phyloP scores from a whole-genome alignment of 2,888 invertebrate genomes.

The Drosophila recens region DNA sequence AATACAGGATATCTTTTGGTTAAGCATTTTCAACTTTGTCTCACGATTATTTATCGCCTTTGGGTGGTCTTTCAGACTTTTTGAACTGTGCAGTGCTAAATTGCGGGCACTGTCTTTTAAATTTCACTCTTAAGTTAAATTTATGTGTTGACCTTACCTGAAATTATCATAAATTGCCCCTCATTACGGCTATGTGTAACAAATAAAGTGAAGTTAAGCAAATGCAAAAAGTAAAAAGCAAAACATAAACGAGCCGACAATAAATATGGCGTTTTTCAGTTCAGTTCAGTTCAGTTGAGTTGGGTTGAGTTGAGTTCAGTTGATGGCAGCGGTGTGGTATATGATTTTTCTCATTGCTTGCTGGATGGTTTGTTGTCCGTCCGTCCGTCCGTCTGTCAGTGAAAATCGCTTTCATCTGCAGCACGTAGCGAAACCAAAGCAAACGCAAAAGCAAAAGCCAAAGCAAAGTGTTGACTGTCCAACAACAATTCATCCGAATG shows the following conservation, averaged over 20 bases:
- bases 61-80: conserved; percentile 37
- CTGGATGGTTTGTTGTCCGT: conserved; percentile 11
- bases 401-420: conserved; percentile 66
- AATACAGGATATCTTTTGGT: conserved; percentile 4
- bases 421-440: conserved; percentile 42
- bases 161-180: conserved; percentile 78
- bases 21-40: not conserved
- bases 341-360: conserved; percentile 24
- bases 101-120: conserved; percentile 55
- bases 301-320: conserved; percentile 33
- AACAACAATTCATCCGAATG: conserved; percentile 50
- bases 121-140: conserved; percentile 75
- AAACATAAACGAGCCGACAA: conserved; percentile 60
- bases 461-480: conserved; percentile 21
- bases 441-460: conserved; percentile 31
- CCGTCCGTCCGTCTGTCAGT: conserved; percentile 13
- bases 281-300: conserved; percentile 33
- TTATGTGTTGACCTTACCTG: conserved; percentile 70
- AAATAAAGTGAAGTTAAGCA: conserved; percentile 48
- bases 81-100: conserved; percentile 37
- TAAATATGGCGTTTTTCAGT: conserved; percentile 71
- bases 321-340: conserved; percentile 8
- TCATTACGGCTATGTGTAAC: conserved; percentile 61
- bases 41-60: conserved; percentile 27
- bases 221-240: conserved; percentile 30